Evolutionary conservation across 2,113 vertebrate species (phyloP).

Genomic region (Peromyscus leucopus): DNA sequence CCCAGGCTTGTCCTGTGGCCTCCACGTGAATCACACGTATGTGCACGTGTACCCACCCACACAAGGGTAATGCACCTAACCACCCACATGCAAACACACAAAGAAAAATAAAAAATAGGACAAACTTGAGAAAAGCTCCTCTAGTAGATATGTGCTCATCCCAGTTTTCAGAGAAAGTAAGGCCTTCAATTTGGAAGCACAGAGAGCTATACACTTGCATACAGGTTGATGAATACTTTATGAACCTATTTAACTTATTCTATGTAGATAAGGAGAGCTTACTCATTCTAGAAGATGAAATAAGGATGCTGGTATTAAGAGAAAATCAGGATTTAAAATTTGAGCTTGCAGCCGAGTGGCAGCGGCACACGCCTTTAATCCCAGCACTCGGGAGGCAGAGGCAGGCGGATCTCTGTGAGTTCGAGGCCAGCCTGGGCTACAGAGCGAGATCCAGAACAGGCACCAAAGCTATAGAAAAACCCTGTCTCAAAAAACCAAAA

Average conservation of each 20-base stretch:
- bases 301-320: background rate
- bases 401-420: too few relatives aligned
- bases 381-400: too few relatives aligned
- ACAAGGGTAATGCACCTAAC: background rate
- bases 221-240: conserved; percentile 53
- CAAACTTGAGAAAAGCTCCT: conserved; percentile 17
- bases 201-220: background rate
- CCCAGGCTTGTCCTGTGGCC: background rate
- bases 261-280: background rate
- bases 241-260: conserved; percentile 54
- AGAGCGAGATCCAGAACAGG: too few relatives aligned
- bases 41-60: background rate
- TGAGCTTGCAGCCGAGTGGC: background rate
- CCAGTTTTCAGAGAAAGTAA: background rate
- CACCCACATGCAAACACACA: background rate
- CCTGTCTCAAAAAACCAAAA: too few relatives aligned
- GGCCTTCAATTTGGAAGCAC: conserved; percentile 27
- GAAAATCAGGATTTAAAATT: conserved; percentile 44
- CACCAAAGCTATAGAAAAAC: too few relatives aligned
- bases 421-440: too few relatives aligned
- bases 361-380: too few relatives aligned
- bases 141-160: background rate
- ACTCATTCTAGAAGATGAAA: conserved; percentile 17
- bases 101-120: background rate
- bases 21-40: background rate